Conservation (phyloP, 2,888 invertebrate species). For the Apotomis capreana region DNA sequence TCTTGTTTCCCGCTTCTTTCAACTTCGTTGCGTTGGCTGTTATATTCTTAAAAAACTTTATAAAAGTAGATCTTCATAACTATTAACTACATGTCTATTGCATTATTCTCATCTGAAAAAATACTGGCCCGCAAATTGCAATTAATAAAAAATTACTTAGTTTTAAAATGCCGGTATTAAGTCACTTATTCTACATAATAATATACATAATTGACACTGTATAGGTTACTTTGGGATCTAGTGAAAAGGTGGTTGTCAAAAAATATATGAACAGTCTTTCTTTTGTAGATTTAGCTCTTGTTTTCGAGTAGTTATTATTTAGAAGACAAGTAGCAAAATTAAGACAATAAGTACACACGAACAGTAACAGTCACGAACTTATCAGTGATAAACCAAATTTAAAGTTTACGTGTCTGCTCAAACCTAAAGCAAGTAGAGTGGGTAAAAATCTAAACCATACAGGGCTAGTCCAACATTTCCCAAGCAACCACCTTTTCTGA, state of each 20-base stretch:
- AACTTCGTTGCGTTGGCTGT: conserved; percentile 67
- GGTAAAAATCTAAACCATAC: neutral
- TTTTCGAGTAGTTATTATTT: no score
- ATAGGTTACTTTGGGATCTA: conserved; percentile 37
- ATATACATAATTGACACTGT: conserved; percentile 66
- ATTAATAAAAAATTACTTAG: conserved; percentile 47
- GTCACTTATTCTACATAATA: conserved; percentile 54
- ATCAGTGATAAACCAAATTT: no score
- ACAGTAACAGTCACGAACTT: no score
- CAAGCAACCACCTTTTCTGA: conserved; percentile 15
- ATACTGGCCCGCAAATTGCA: conserved; percentile 57
- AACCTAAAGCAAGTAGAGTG: neutral
- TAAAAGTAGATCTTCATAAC: conserved; percentile 37
- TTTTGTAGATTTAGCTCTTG: neutral
- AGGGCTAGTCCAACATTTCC: neutral
- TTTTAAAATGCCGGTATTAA: conserved; percentile 42
- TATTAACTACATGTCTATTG: conserved; percentile 41
- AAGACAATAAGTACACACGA: no score
- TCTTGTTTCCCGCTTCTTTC: conserved; percentile 28
- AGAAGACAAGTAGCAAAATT: no score
- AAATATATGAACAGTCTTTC: neutral
- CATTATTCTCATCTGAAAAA: conserved; percentile 45
- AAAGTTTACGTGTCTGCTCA: no score
- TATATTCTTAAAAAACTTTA: conserved; percentile 47
- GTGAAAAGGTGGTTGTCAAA: conserved; percentile 14